Evolutionary conservation across 2,113 vertebrate species (phyloP).

Genomic region (Cheirogaleus medius): DNA sequence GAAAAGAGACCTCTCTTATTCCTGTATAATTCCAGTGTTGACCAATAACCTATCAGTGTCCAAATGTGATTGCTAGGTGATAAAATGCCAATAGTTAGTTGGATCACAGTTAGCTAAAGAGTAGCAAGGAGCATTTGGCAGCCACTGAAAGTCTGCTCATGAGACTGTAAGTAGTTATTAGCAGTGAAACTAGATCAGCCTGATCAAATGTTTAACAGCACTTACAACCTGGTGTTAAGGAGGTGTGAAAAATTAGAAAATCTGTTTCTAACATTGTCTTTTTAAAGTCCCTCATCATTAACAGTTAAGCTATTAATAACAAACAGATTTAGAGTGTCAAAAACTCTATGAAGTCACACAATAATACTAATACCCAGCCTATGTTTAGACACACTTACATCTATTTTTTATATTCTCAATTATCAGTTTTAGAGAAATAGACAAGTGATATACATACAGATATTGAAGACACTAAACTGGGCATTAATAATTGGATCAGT

Average conservation of each 20-base stretch:
- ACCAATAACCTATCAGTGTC: background rate
- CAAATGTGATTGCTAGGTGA: slow-evolving; percentile 24
- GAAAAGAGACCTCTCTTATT: background rate
- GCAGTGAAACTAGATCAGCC: slow-evolving; percentile 65
- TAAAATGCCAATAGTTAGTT: slow-evolving; percentile 38
- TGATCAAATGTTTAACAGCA: slow-evolving; percentile 47
- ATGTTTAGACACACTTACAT: background rate
- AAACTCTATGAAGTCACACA: background rate
- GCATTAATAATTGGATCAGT: background rate
- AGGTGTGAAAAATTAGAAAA: slow-evolving; percentile 67
- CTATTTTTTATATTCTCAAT: slow-evolving; percentile 1
- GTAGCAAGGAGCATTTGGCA: slow-evolving; percentile 8
- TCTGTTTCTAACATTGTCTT: slow-evolving; percentile 52
- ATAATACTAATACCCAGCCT: background rate
- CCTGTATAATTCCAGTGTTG: background rate
- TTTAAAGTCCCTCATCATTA: slow-evolving; percentile 31
- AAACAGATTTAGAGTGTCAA: slow-evolving; percentile 28
- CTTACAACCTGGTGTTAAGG: slow-evolving; percentile 51
- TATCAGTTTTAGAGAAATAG: background rate
- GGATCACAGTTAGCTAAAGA: slow-evolving; percentile 34
- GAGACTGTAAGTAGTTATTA: slow-evolving; percentile 37
- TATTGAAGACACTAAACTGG: background rate
- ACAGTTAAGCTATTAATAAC: background rate
- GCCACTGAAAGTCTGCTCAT: background rate
- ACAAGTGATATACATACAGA: background rate